Base-by-base conservation (phyloP, 2,888 invertebrate species). In the Mesoligia furuncula region DNA sequence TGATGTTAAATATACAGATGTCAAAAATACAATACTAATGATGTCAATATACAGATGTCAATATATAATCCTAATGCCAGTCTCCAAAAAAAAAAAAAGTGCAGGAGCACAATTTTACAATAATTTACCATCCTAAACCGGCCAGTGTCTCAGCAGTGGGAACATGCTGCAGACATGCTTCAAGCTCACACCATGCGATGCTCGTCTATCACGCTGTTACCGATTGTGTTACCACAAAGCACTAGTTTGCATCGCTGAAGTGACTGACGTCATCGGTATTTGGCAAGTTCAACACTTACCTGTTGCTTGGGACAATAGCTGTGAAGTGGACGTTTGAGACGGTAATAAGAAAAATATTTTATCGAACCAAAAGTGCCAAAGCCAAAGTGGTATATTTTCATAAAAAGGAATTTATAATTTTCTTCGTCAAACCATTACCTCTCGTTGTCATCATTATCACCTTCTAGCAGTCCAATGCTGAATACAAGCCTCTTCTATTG, bases 251-350 rank as follows among this genome's bases (percentile, higher is more conserved):
- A 24, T 27, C 24, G 15, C 17, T 42, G 17, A 24, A 15, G 8
- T 15, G 20, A 36, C 36, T n/a, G 9, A 36, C 15, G 13, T 31
- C 24, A 48, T 74, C 9, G 7, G 31, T 48, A 48, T 75, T 61
- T 39, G 51, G 5, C 51, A 24, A 75, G 36, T 42, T 42, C 13
- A 51, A 27, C 51, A 75, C 17, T 31, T 31, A 39, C 31, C 15
- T 31, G 31, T 78, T 59, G 79, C 67, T 9, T 24, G 54, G 24
- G 24, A 54, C 20, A n/a, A 72, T 36, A 36, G 36, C n/a, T 4
- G 24, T 24, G 4, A 20, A 24, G 24, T 71, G 13, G 48, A 20
- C 24, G 24, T 24, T 73, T 20, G 20, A 48, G 5, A 48, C 5
- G 9, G 4, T 1, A 17, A 36, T 1, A 17, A 36, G 9, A 24